A percentile compares a stretch with the other conserved stretches of the same genome.
phyloP scores from a whole-genome alignment of 2,797 vertebrate genomes.

The Characodon lateralis region DNA sequence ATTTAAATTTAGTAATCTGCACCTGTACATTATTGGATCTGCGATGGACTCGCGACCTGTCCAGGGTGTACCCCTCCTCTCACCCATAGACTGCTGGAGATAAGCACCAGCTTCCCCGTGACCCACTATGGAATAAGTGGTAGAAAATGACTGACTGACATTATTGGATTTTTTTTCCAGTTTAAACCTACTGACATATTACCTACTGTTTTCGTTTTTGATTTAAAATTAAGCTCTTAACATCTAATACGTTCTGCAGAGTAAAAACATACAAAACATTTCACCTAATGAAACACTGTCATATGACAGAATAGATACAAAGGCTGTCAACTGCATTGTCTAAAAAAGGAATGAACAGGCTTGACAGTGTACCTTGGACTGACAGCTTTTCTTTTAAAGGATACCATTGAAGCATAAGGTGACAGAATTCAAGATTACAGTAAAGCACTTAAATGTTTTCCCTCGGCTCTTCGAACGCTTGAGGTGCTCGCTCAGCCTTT shows the following conservation, averaged over 20 bases:
- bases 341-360: neutral
- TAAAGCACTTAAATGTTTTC: slow-evolving; percentile 37
- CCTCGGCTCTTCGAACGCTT: slow-evolving; percentile 37
- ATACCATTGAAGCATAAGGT: neutral
- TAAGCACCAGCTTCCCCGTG: too few relatives aligned
- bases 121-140: too few relatives aligned
- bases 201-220: neutral
- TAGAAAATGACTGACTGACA: neutral
- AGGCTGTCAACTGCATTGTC: neutral
- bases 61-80: too few relatives aligned
- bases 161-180: neutral
- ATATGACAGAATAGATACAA: neutral
- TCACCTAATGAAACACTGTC: neutral
- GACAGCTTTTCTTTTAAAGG: neutral
- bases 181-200: neutral
- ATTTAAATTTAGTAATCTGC: neutral
- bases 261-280: neutral
- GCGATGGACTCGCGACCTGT: too few relatives aligned
- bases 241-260: neutral
- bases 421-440: slow-evolving; percentile 38
- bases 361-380: neutral
- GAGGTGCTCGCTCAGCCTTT: slow-evolving; percentile 29
- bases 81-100: too few relatives aligned
- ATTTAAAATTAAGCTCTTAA: neutral
- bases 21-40: neutral